Percentiles rank a stretch among this genome's conserved stretches.
Conservation (phyloP, 1,140 invertebrate genomes). For the Neodiprion virginianus region DNA sequence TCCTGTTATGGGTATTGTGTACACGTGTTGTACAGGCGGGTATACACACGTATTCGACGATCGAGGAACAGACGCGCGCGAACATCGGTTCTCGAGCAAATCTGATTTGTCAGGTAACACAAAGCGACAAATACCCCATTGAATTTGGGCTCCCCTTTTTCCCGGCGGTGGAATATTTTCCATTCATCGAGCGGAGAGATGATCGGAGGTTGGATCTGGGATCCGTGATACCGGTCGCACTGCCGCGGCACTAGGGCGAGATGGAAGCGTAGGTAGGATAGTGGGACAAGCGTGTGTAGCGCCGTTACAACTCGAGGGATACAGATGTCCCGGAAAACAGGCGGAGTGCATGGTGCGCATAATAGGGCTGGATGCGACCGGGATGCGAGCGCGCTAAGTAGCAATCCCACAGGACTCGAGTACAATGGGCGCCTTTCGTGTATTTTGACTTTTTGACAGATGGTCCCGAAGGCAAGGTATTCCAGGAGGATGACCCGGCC, state of each 20-base stretch:
- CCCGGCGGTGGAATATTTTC: too few species aligned
- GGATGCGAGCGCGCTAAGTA: slow-evolving; percentile 50
- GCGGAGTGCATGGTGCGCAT: slow-evolving; percentile 30
- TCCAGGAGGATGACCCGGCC: neutral
- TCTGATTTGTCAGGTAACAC: neutral
- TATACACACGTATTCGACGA: neutral
- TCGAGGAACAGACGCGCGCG: neutral
- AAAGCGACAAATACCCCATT: too few species aligned
- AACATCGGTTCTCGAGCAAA: slow-evolving; percentile 1
- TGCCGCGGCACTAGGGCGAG: neutral
- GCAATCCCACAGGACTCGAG: slow-evolving; percentile 51
- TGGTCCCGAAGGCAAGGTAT: slow-evolving; percentile 30
- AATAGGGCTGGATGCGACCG: slow-evolving; percentile 29
- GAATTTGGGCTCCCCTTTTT: too few species aligned
- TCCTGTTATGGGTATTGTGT: neutral
- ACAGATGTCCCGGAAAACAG: slow-evolving; percentile 56
- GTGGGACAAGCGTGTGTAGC: neutral
- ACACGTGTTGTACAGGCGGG: neutral
- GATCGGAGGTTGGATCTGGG: too few species aligned
- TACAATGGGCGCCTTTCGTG: slow-evolving; percentile 50
- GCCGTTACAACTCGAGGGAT: slow-evolving; percentile 22
- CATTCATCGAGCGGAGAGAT: too few species aligned
- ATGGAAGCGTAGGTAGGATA: neutral
- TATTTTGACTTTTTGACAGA: slow-evolving; percentile 61
- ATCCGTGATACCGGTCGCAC: too few species aligned